Evolutionary conservation across 1,140 invertebrate species (phyloP).

Genomic region (Agrypnia vestita): DNA sequence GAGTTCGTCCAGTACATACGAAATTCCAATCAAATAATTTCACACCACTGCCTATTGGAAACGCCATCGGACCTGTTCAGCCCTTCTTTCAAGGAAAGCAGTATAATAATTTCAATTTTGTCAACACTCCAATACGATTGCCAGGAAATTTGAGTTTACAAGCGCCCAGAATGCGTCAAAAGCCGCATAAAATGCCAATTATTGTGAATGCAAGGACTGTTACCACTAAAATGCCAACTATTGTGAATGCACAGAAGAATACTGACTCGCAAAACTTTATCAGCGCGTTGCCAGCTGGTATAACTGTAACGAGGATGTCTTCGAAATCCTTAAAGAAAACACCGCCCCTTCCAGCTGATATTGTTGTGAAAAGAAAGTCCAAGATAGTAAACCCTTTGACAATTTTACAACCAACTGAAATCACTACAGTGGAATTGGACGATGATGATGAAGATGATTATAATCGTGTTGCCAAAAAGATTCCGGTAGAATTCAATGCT

Average conservation of each 20-base stretch:
- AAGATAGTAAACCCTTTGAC: neutral
- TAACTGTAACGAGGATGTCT: conserved; percentile 37
- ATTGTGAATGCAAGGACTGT: neutral
- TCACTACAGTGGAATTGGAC: conserved; percentile 44
- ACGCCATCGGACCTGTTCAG: neutral
- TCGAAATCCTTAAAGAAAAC: neutral
- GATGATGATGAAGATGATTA: conserved; percentile 49
- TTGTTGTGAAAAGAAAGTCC: conserved; percentile 25
- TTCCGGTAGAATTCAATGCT: conserved; percentile 35
- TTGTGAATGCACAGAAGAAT: neutral
- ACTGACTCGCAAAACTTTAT: conserved; percentile 21
- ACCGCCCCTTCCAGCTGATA: conserved; percentile 23
- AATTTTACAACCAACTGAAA: neutral
- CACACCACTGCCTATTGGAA: too few relatives aligned
- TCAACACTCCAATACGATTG: neutral
- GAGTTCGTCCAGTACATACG: neutral
- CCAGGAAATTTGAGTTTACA: neutral
- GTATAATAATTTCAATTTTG: neutral
- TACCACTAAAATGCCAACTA: too few relatives aligned
- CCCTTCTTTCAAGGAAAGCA: neutral
- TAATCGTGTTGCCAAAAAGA: neutral
- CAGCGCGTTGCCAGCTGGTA: conserved; percentile 35
- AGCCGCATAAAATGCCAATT: neutral
- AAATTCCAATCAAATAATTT: neutral
- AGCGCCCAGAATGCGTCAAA: neutral